phyloP scores from a whole-genome alignment of 2,888 invertebrate genomes.

The Pegoplata infirma region DNA sequence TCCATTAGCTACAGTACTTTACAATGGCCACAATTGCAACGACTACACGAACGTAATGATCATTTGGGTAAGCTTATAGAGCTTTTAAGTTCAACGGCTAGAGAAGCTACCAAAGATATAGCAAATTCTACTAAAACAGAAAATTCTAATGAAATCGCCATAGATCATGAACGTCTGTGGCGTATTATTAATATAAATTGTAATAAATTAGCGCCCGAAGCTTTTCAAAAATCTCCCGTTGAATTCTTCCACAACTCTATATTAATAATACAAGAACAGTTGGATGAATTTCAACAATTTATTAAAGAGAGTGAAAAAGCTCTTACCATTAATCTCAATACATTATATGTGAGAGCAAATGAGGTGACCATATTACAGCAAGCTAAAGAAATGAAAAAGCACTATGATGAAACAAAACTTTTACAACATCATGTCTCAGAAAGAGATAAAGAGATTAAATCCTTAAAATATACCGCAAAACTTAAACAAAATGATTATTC shows the following conservation, averaged over 20 bases:
- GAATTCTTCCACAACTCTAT: slow-evolving; percentile 71
- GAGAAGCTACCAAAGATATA: slow-evolving; percentile 80
- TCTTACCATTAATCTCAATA: slow-evolving; percentile 79
- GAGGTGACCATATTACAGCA: slow-evolving; percentile 87
- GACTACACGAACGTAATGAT: slow-evolving; percentile 81
- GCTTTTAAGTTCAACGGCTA: slow-evolving; percentile 81
- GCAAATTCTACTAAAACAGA: slow-evolving; percentile 77
- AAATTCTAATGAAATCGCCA: slow-evolving; percentile 79
- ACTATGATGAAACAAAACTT: slow-evolving; percentile 93
- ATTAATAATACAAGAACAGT: slow-evolving; percentile 79
- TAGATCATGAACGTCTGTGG: slow-evolving; percentile 83
- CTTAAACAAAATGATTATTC: slow-evolving; percentile 94
- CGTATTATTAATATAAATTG: slow-evolving; percentile 82
- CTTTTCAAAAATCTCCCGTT: slow-evolving; percentile 82
- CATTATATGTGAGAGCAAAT: slow-evolving; percentile 79
- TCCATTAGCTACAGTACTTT: slow-evolving; percentile 72
- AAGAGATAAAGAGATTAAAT: slow-evolving; percentile 94
- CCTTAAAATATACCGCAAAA: slow-evolving; percentile 90
- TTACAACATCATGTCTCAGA: slow-evolving; percentile 90
- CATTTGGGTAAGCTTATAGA: slow-evolving; percentile 81
- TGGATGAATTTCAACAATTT: slow-evolving; percentile 82
- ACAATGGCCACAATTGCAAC: slow-evolving; percentile 77
- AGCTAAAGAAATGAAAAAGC: slow-evolving; percentile 92
- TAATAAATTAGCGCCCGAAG: slow-evolving; percentile 76
- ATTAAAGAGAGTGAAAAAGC: slow-evolving; percentile 91